A percentile compares a stretch with the other conserved stretches of the same genome.
Evolutionary conservation across 2,113 vertebrate genomes (phyloP).

Genomic region (Caloenas nicobarica): DNA sequence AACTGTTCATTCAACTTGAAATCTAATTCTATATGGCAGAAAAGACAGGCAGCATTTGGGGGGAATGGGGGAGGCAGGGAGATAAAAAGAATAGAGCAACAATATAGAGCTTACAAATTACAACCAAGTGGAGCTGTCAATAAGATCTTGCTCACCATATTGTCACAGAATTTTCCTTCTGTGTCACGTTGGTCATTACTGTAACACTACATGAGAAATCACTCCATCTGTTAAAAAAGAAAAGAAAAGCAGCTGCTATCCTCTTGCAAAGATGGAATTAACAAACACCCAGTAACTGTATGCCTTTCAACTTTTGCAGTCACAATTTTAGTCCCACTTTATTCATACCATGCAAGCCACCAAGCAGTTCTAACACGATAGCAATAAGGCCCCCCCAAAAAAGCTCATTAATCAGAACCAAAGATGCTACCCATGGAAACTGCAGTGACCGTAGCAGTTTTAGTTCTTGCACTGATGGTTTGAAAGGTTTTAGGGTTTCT

Average conservation of each 20-base stretch:
- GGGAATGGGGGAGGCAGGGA: neutral
- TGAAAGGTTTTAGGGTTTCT: neutral
- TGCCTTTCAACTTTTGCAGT: conserved; percentile 71
- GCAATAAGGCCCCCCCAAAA: conserved; percentile 13
- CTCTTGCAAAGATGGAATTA: conserved; percentile 74
- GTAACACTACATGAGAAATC: conserved; percentile 80
- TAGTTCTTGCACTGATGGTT: neutral
- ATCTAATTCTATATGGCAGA: conserved; percentile 41
- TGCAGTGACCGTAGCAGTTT: neutral
- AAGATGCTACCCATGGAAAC: neutral
- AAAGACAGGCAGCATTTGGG: conserved; percentile 68
- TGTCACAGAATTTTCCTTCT: conserved; percentile 77
- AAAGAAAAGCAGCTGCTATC: conserved; percentile 77
- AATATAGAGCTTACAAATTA: conserved; percentile 42
- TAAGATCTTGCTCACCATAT: conserved; percentile 76
- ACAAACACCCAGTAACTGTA: conserved; percentile 71
- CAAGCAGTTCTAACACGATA: conserved; percentile 40
- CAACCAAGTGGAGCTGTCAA: conserved; percentile 72
- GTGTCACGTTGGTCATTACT: conserved; percentile 75
- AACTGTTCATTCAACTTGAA: conserved; percentile 23
- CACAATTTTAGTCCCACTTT: conserved; percentile 69
- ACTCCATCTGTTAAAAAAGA: conserved; percentile 80
- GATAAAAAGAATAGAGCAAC: conserved; percentile 44
- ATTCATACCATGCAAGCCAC: conserved; percentile 60
- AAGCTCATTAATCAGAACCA: neutral